These are phyloP conservation scores for Lathamus discolor DNA, from an alignment of 2,113 vertebrate genomes.

Conservation along the genomic window DNA sequence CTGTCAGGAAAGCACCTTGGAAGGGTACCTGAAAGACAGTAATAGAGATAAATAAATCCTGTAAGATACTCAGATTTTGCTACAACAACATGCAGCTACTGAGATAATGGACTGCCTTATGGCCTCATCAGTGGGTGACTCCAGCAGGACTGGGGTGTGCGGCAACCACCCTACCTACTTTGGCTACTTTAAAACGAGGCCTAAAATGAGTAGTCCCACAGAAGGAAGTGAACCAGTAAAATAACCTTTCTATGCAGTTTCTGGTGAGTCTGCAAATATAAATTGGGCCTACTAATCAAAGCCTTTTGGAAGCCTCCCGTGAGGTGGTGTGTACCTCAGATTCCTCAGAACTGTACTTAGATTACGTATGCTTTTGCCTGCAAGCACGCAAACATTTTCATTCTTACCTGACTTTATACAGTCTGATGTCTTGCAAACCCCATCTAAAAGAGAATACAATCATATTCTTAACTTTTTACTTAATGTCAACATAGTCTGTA, in stretches of 20 bases:
- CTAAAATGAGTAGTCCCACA: fast-evolving
- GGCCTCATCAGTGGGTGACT: background rate
- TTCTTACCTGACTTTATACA: constrained; percentile 93
- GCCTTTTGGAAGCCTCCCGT: background rate
- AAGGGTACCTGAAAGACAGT: background rate
- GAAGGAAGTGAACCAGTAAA: background rate
- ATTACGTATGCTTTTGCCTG: background rate
- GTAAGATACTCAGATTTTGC: fast-evolving
- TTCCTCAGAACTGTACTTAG: background rate
- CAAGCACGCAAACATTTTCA: background rate
- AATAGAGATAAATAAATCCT: background rate
- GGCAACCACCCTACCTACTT: background rate
- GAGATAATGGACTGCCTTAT: background rate
- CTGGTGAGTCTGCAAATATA: background rate
- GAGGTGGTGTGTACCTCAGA: background rate
- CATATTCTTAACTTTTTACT: background rate
- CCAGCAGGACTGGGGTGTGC: background rate
- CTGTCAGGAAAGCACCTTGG: background rate
- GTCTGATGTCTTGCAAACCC: constrained; percentile 89
- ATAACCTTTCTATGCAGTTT: background rate
- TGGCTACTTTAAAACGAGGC: background rate
- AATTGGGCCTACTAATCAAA: fast-evolving
- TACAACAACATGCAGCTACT: background rate
- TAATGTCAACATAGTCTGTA: background rate
- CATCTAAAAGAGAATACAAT: constrained; percentile 77